phyloP scores from a whole-genome alignment of 2,888 invertebrate species.

The Ectemnius continuus region DNA sequence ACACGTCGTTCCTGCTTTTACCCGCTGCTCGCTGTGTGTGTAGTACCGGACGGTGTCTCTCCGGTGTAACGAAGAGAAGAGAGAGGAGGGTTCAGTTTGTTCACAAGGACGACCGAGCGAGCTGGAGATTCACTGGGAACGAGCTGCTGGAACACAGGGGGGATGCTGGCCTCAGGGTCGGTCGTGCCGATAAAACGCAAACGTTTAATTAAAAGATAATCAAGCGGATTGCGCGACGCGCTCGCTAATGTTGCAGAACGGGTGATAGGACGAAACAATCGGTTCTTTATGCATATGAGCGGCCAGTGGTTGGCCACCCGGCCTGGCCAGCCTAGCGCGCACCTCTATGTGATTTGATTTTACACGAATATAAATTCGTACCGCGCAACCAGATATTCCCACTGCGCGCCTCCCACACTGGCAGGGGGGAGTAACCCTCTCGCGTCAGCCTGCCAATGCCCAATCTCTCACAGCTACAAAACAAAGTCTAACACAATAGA shows the following conservation, averaged over 20 bases:
- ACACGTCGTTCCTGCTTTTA: slow-evolving; percentile 60
- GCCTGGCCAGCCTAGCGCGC: slow-evolving; percentile 14
- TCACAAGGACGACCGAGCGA: slow-evolving; percentile 14
- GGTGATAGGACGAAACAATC: slow-evolving; percentile 68
- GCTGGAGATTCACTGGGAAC: slow-evolving; percentile 31
- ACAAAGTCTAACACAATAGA: too few relatives aligned
- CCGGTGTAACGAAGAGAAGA: slow-evolving; percentile 1
- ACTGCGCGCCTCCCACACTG: slow-evolving; percentile 9
- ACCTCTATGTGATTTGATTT: slow-evolving; percentile 69
- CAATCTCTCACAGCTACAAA: too few relatives aligned
- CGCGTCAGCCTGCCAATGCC: too few relatives aligned
- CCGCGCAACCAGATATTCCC: slow-evolving; percentile 56
- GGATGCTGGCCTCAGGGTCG: slow-evolving; percentile 42
- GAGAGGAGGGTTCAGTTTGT: slow-evolving; percentile 20
- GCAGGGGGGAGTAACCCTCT: too few relatives aligned
- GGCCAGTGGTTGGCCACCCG: slow-evolving; percentile 32
- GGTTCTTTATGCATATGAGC: slow-evolving; percentile 74
- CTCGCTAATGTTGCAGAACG: slow-evolving; percentile 70
- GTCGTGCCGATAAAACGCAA: slow-evolving; percentile 71
- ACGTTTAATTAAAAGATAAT: slow-evolving; percentile 77
- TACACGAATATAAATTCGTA: slow-evolving; percentile 74
- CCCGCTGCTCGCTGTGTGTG: slow-evolving; percentile 28
- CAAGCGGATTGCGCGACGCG: slow-evolving; percentile 68
- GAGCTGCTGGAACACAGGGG: slow-evolving; percentile 30
- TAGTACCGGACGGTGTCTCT: slow-evolving; percentile 27